Base-by-base conservation (phyloP, 2,113 vertebrate genomes). In the Paraplagusia blochii region DNA sequence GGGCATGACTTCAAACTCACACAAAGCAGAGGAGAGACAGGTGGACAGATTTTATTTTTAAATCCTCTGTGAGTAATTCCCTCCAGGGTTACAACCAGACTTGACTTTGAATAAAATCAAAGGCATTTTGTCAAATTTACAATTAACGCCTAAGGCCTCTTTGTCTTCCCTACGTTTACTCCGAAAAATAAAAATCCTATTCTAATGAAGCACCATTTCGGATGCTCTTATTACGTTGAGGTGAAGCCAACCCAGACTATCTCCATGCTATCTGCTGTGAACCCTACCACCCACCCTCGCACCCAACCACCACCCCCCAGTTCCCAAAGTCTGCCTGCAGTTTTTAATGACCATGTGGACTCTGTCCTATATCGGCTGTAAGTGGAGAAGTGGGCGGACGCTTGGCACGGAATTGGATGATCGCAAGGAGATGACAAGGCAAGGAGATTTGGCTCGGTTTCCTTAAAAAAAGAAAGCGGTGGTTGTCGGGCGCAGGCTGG, bases 331-430 rank as follows among this genome's bases (percentile, higher is more conserved):
- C 67, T 61, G 70, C 65, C 79, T 78, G 52, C 66, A 61, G 76
- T 64, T 70, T 65, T 77, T 78, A 78, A 66, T 78, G 77, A 78
- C 74, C 72, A 64, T 43, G 51, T 54, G 63, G 8, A 48, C 64
- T 44, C 68, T 76, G 77, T 81, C 71, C 79, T 83, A 78, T 76
- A 79, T 81, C 69, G 70, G 74, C 76, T 69, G 69, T 83, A 80
- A 84, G 80, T 83, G 83, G 76, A 80, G 74, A 75, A 70, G 81
- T 80, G 85, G 83, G 85, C 71, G 81, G 85, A 76, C 73, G 69
- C 74, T 74, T 80, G 73, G 76, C 70, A 69, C 68, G 36, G 72
- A 82, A 79, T 72, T 29, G 59, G 67, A 74, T 77, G 81, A 76
- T 72, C 68, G 79, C 46, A 18, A 76, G 62, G 68, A 72, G 76